Evolutionary conservation across 2,113 vertebrate genomes (phyloP).

Genomic region (Monarcha castaneiventris): DNA sequence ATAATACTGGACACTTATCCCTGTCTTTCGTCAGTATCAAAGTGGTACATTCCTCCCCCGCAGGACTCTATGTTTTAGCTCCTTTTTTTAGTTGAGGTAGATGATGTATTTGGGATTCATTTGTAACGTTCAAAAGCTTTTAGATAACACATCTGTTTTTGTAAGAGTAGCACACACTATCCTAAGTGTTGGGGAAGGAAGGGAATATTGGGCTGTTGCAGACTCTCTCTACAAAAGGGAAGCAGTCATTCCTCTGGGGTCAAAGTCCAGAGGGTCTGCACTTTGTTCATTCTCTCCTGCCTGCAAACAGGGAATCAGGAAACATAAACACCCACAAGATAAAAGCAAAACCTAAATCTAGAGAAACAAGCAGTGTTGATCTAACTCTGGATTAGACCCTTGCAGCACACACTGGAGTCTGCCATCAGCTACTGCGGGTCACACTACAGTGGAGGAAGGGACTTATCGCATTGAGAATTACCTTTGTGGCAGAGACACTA

Average conservation of each 20-base stretch:
- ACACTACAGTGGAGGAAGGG: background rate
- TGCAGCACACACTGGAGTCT: background rate
- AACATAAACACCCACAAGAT: background rate
- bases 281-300: background rate
- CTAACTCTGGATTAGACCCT: background rate
- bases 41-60: background rate
- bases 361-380: background rate
- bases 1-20: background rate
- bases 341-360: constrained; percentile 2
- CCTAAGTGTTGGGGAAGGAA: background rate
- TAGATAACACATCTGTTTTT: background rate
- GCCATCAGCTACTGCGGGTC: background rate
- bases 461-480: background rate
- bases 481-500: background rate
- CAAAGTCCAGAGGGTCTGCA: background rate
- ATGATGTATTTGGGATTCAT: background rate
- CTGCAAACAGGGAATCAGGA: background rate
- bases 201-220: background rate
- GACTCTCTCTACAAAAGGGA: background rate
- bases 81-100: background rate
- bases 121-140: background rate
- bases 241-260: background rate
- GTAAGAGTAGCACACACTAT: background rate
- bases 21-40: background rate
- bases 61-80: background rate